Evolutionary conservation across 2,888 invertebrate genomes (phyloP), one percentile per base, ranked within the genome.

Genomic region (Blastobasis adustella): DNA sequence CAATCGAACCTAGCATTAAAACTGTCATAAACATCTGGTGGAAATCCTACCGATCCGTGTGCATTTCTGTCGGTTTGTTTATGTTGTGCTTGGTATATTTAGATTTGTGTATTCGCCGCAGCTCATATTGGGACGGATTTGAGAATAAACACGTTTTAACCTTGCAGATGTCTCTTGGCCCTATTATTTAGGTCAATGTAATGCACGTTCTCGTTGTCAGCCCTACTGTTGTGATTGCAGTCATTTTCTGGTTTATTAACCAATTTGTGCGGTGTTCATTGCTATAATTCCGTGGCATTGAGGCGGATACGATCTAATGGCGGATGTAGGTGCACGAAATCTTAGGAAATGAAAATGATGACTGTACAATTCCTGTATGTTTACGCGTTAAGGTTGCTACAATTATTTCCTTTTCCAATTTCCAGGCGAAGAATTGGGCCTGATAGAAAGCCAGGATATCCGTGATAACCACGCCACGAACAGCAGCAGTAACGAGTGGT

Each of bases 171-270:
- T 80, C 73, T 78, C 74, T 78, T 73, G 66, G 68, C 72, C 69
- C 70, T 76, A 70, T 74, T 76, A 87, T 87, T 81, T 87, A 72
- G 87, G 87, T 88, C 87, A 88, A 85, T 86, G 87, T 79, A 73
- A 83, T 79, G 73, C 77, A 76, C 75, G 79, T 76, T 76, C 73
- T 75, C 71, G 75, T 79, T 83, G 82, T 82, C 76, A 79, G 71
- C 73, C 62, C 57, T 52, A 56, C 48, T 43, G 44, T 6, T 37
- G 52, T 46, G 49, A 54, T 54, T 52, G 49, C 49, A 42, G 51
- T 54, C 51, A 45, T 54, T 51, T 54, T 45, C 51, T 38, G 47
- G 38, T 23, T 52, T 47, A 52, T 54, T 54, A 52, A 49, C 49
- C 51, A 54, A 54, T 51, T 51, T 54, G 47, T 49, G 45, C 37